Evolutionary conservation across 2,888 invertebrate species (phyloP), one percentile per base, ranked within the genome.

Genomic region (Meganola albula): DNA sequence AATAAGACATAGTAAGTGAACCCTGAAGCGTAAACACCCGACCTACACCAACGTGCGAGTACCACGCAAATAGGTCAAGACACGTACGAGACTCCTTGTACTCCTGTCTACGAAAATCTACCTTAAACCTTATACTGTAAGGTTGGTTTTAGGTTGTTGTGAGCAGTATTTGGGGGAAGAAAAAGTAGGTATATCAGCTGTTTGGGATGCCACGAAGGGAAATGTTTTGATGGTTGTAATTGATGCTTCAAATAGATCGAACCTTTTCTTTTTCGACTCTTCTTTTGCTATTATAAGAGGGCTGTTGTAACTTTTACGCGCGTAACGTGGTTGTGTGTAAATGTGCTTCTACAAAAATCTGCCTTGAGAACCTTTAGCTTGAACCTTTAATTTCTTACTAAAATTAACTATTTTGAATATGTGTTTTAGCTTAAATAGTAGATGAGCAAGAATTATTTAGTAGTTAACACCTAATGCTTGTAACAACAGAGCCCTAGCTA

Each of bases 61-160:
- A 50, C 58, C 61, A 56, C 53, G 53, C 47, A 64, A 65, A 54
- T 73, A 73, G 74, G 74, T 74, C 74, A 74, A 71, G 74, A 68
- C 62, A 58, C 55, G 55, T 53, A 20, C 41, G 40, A 54, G 57
- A 57, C 49, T 54, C 44, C 60, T 63, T 55, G 57, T 54, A 48
- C 57, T 54, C 48, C 51, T 47, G 57, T 49, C 46, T 20, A 41
- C 38, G 30, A 53, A 40, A 44, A 35, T 26, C 40, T 31, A 32
- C 53, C 41, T 35, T 47, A 32, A 10, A 2, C 1, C 2, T 1
- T 5, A 2, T 4, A n/a, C 1, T 1, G 21, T 10, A 41, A 44
- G 31, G 41, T 35, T 23, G 24, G 33, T 24, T 38, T 44, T 47
- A 5, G 22, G 23, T 25, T 34, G 34, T 25, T 13, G 16, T 23